Base-by-base conservation (phyloP, 1,140 invertebrate genomes). In the Acromyrmex echinatior region DNA sequence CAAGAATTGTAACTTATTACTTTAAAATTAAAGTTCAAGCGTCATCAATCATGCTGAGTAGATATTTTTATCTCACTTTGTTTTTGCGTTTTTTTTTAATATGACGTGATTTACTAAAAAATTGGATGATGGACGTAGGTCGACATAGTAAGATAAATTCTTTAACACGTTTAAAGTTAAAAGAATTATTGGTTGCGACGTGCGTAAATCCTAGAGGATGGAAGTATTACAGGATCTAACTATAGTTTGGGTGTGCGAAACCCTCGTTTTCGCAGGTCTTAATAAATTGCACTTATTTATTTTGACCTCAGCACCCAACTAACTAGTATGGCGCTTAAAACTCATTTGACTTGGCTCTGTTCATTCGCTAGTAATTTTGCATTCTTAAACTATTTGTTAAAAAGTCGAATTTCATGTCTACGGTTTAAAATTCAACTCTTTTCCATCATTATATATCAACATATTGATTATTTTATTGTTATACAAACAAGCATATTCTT, bases 261-360 rank as follows among this genome's bases (percentile, higher is more conserved):
- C 78, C 39, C 70, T 31, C 56, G 31, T 56, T 58, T 28, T 39
- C 87, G 35, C 12, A 86, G 39, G 73, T 51, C 79, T 88, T 89
- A 89, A 88, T 89, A 88, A 88, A 89, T 89, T 77, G 39, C 65
- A 66, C 79, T 88, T 86, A 80, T 88, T 88, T 89, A 89, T 89
- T 89, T 77, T 25, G 71, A 66, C 82, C 76, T 70, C 56, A 53
- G 53, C 84, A 76, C 58, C 84, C 35, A 25, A 76, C 60, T 89
- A 89, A 89, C 70, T 76, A 77, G 76, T 53, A 58, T 56, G 66
- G 82, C 60, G 76, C 49, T 81, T 86, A 74, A 74, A 76, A 28
- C 45, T 28, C 56, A 35, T 84, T 63, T 39, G 70, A 68, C 18
- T 18, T 62, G 18, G 53, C 18, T 31, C 51, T 21, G 12, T 65